Evolutionary conservation across 2,113 vertebrate genomes (phyloP).

Genomic region (Pangasianodon hypophthalmus): DNA sequence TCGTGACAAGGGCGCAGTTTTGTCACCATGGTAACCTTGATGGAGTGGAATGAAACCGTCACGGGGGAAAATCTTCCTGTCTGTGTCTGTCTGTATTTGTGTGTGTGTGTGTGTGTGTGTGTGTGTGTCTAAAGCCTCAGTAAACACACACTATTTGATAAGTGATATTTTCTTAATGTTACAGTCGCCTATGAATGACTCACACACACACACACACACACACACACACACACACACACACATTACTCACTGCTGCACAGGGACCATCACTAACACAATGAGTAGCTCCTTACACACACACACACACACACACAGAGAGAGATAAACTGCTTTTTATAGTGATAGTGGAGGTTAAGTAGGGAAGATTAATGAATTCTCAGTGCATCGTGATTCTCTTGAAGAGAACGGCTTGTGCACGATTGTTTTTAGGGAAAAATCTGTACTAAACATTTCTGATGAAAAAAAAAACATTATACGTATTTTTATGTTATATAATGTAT

Average conservation of each 20-base stretch:
- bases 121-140: not conserved
- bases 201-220: not conserved
- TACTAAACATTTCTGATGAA: too few relatives aligned
- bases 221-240: not conserved
- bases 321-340: not conserved
- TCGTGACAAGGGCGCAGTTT: not conserved
- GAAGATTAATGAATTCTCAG: not conserved
- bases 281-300: too few relatives aligned
- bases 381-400: too few relatives aligned
- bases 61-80: not conserved
- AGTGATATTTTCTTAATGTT: not conserved
- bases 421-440: not conserved
- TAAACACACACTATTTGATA: constrained; percentile 9
- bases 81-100: not conserved
- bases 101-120: not conserved
- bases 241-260: too few relatives aligned
- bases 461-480: too few relatives aligned
- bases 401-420: not conserved
- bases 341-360: not conserved
- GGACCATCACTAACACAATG: not conserved
- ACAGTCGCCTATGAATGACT: not conserved
- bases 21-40: constrained; percentile 17
- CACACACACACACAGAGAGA: not conserved
- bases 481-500: not conserved
- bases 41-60: not conserved